Evolutionary conservation across 2,797 vertebrate species (phyloP).

Genomic region (Rhinoraja longicauda): DNA sequence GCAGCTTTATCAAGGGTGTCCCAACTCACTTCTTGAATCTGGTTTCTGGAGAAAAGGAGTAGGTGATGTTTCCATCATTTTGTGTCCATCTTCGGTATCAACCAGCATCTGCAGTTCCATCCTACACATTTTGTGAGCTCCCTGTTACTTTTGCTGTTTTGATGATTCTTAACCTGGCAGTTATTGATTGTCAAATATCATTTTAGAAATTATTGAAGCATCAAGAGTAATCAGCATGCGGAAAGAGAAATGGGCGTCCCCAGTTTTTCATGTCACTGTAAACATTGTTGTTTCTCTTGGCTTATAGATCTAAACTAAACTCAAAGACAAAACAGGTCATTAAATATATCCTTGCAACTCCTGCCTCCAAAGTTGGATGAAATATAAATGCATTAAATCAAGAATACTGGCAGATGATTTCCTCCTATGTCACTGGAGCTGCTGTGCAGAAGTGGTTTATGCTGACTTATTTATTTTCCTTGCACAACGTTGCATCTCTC

Average conservation of each 20-base stretch:
- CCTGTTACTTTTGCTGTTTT: neutral
- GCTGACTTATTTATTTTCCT: neutral
- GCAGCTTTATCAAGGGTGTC: neutral
- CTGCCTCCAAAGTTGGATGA: neutral
- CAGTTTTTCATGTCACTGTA: neutral
- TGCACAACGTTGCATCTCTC: neutral
- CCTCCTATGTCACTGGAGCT: neutral
- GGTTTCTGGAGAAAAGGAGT: too few species aligned
- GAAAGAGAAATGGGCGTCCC: neutral
- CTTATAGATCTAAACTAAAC: neutral
- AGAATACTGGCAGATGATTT: neutral
- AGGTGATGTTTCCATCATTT: too few species aligned
- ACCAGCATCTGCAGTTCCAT: too few species aligned
- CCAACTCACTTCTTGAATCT: neutral
- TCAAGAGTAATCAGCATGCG: neutral
- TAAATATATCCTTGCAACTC: neutral
- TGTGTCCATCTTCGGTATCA: too few species aligned
- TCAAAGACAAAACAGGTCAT: neutral
- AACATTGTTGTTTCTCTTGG: neutral
- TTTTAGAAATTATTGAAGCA: neutral
- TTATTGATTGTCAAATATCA: neutral
- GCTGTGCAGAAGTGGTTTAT: neutral
- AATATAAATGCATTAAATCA: neutral
- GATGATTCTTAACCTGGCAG: neutral
- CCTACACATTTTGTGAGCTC: too few species aligned